Base-by-base conservation (phyloP, 2,113 vertebrate genomes). In the Cairina moschata region DNA sequence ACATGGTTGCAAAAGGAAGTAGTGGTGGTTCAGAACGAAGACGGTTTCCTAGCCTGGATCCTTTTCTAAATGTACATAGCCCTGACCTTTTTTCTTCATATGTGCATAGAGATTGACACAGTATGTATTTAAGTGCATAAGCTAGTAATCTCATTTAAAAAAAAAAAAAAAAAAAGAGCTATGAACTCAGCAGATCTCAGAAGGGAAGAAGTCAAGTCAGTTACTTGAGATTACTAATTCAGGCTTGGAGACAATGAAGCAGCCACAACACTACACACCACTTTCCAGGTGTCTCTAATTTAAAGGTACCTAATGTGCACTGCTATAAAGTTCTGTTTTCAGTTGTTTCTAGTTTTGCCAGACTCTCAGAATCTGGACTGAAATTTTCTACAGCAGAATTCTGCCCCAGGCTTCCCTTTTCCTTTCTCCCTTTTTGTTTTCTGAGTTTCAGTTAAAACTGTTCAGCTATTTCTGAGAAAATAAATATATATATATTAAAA, bases 351-450 rank as follows among this genome's bases (percentile, higher is more conserved):
- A 91, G 81, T 80, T 92, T 95, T 92, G 48, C 88, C 66, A 93
- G 77, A 54, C 69, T 90, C 65, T 75, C 90, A 69, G 69, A 91
- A 87, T 78, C 77, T 73, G 73, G 58, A 68, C 86, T 91, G 90
- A 96, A 94, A 94, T 94, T 96, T 97, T 96, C 86, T 82, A 36
- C 71, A 86, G 73, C 83, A 84, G 69, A 86, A 96, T 67, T 93
- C 77, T 93, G 96, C 95, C 95, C 96, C 93, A 76, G 96, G 96
- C 93, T 94, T 86, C 90, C 88, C 86, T 96, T 94, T 86, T 88
- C 88, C 86, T 96, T 94, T 79, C 42, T 96, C 69, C 34, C 34
- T 66, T 93, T 95, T 94, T 94, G 91, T 92, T 91, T 95, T 91
- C 90, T 34, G 58, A 93, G 80, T 94, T 96, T 91, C 95, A 91